phyloP scores from a whole-genome alignment of 2,888 invertebrate genomes.

The Lydus trimaculatus region DNA sequence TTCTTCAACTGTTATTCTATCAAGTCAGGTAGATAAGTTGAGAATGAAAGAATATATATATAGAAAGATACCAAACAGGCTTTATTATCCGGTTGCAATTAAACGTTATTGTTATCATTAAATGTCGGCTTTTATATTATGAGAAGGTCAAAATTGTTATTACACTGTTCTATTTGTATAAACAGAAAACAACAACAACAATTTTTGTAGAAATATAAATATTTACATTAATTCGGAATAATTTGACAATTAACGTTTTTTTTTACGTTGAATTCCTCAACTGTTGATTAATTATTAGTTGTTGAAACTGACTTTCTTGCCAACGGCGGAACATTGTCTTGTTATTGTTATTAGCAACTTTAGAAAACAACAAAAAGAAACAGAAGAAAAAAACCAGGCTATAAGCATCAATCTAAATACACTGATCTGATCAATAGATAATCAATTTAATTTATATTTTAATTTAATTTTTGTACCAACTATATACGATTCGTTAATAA shows the following conservation, averaged over 20 bases:
- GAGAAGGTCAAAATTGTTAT: slow-evolving; percentile 19
- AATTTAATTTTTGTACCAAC: not conserved
- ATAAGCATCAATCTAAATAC: not conserved
- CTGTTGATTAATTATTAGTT: not conserved
- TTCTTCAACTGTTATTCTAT: not conserved
- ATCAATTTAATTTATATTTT: not conserved
- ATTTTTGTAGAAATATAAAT: not conserved
- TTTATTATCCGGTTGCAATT: slow-evolving; percentile 30
- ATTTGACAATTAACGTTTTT: not conserved
- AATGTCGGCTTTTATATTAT: slow-evolving; percentile 5
- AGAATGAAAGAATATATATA: not conserved
- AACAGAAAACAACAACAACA: not conserved
- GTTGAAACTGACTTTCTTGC: not conserved
- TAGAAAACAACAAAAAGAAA: no score
- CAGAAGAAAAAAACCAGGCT: not conserved
- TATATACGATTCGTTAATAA: not conserved
- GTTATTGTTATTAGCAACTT: not conserved
- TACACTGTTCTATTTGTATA: slow-evolving; percentile 1
- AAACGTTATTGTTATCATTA: slow-evolving; percentile 28
- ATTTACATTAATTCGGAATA: not conserved
- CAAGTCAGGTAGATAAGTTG: not conserved
- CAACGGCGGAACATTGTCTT: not conserved
- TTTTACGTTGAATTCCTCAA: not conserved
- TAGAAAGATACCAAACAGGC: slow-evolving; percentile 12
- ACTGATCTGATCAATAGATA: not conserved